Evolutionary conservation across 2,888 invertebrate genomes (phyloP).

Genomic region (Endotricha flammealis): DNA sequence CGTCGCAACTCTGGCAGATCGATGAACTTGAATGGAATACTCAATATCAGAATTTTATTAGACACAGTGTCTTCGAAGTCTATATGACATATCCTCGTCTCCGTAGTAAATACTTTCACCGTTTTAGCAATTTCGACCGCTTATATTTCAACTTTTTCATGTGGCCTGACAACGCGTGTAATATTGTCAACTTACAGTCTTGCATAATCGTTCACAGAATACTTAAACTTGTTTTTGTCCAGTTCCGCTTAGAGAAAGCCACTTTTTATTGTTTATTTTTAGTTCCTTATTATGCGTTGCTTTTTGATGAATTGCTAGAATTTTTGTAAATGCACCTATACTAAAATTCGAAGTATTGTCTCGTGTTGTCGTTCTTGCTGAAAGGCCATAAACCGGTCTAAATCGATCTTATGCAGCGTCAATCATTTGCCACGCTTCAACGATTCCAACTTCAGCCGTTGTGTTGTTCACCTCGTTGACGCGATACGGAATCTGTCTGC

Average conservation of each 20-base stretch:
- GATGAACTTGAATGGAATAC: conserved; percentile 2
- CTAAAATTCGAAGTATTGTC: conserved; percentile 13
- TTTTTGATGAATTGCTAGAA: conserved; percentile 20
- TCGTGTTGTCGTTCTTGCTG: background rate
- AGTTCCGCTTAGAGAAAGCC: conserved; percentile 60
- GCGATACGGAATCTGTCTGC: conserved; percentile 60
- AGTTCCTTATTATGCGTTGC: background rate
- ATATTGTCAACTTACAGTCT: conserved; percentile 57
- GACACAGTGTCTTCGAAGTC: conserved; percentile 21
- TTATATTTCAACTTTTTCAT: conserved; percentile 52
- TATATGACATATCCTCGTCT: conserved; percentile 36
- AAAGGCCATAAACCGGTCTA: conserved; percentile 47
- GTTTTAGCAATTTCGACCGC: conserved; percentile 38
- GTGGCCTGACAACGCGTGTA: conserved; percentile 38
- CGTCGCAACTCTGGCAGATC: background rate
- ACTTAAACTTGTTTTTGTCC: conserved; percentile 51
- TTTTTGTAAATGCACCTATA: conserved; percentile 22
- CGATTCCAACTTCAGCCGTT: conserved; percentile 56
- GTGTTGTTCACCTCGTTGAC: conserved; percentile 69
- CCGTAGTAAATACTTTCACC: conserved; percentile 52
- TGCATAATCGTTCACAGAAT: conserved; percentile 53
- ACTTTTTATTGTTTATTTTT: conserved; percentile 35
- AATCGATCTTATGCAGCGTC: conserved; percentile 53
- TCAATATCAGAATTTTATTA: conserved; percentile 19
- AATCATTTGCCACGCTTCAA: conserved; percentile 56